phyloP scores from a whole-genome alignment of 2,888 invertebrate species.

The Tetrapedia diversipes region DNA sequence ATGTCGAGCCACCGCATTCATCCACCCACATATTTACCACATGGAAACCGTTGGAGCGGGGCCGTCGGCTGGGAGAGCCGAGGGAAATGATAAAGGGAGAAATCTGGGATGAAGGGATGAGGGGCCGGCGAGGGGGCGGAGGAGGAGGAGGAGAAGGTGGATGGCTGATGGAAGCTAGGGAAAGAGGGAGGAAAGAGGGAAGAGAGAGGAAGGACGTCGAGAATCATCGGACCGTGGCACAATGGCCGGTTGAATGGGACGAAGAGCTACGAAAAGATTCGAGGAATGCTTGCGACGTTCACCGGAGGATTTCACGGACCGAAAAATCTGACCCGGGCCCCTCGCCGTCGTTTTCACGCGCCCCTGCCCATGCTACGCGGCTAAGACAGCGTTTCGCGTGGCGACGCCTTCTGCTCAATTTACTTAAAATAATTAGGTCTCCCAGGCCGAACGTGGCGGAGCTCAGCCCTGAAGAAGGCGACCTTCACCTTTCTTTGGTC shows the following conservation, averaged over 20 bases:
- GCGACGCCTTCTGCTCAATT: too few relatives aligned
- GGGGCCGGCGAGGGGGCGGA: background rate
- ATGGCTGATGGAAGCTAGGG: too few relatives aligned
- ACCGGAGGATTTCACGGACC: conserved; percentile 40
- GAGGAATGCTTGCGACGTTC: conserved; percentile 50
- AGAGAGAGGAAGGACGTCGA: conserved; percentile 14
- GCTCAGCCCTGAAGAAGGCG: too few relatives aligned
- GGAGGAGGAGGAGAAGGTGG: background rate
- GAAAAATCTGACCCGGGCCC: conserved; percentile 44
- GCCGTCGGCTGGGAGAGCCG: conserved; percentile 21
- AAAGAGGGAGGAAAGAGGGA: background rate
- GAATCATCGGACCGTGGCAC: conserved; percentile 52
- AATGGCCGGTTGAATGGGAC: conserved; percentile 48
- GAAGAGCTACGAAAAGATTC: conserved; percentile 50
- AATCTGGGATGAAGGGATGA: too few relatives aligned
- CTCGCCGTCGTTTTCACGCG: conserved; percentile 37
- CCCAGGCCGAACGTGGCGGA: too few relatives aligned
- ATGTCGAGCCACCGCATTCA: conserved; percentile 45
- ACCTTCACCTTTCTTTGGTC: too few relatives aligned
- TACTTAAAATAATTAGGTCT: too few relatives aligned
- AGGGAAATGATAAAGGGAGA: conserved; percentile 42
- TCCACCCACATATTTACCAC: conserved; percentile 50
- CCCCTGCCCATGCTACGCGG: background rate
- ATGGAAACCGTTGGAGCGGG: conserved; percentile 37
- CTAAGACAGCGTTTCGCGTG: background rate